Evolutionary conservation across 2,888 invertebrate genomes (phyloP).

Genomic region (Celastrina argiolus): DNA sequence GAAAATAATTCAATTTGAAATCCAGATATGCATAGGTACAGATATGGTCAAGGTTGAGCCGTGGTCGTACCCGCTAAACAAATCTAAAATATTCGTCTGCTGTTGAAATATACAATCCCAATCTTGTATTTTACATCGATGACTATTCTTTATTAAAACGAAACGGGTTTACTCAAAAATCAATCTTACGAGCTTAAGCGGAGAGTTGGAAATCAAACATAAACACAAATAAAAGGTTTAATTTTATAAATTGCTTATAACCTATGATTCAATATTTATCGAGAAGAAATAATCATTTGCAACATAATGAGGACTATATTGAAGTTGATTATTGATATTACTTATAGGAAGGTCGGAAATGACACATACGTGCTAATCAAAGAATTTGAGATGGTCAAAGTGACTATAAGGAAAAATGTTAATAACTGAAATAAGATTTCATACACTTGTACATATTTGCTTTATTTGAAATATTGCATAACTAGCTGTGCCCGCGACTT

Average conservation of each 20-base stretch:
- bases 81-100: too few species aligned
- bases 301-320: slow-evolving; percentile 10
- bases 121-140: slow-evolving; percentile 2
- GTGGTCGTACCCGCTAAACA: too few species aligned
- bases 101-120: too few species aligned
- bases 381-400: neutral
- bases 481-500: too few species aligned
- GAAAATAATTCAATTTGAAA: too few species aligned
- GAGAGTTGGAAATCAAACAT: neutral
- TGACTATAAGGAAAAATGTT: slow-evolving; percentile 7
- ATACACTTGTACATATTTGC: too few species aligned
- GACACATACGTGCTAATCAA: neutral
- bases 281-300: slow-evolving; percentile 21
- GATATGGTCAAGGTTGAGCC: too few species aligned
- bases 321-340: slow-evolving; percentile 8
- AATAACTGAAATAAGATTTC: too few species aligned
- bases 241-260: slow-evolving; percentile 17
- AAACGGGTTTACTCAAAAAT: neutral
- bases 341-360: neutral
- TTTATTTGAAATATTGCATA: too few species aligned
- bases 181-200: neutral
- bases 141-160: slow-evolving; percentile 10
- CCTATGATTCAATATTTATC: slow-evolving; percentile 18
- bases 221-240: neutral
- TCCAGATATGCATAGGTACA: too few species aligned